phyloP scores from a whole-genome alignment of 2,888 invertebrate genomes.

The Heliconius sara region DNA sequence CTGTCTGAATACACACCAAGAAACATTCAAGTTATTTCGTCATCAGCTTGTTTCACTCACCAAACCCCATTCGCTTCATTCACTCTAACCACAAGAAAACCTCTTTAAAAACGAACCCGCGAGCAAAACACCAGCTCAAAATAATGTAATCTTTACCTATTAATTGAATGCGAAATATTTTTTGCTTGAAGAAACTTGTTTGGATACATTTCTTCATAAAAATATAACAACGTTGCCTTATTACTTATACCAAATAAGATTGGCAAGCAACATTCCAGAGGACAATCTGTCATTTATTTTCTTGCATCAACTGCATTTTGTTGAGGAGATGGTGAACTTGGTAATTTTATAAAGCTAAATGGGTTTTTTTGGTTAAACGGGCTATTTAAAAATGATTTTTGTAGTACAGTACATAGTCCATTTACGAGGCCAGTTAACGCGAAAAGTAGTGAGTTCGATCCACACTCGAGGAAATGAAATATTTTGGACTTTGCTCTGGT shows the following conservation, averaged over 20 bases:
- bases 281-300: not conserved
- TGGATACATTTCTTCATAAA: not conserved
- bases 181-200: not conserved
- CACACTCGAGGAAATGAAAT: too few relatives aligned
- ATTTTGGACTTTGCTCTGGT: too few relatives aligned
- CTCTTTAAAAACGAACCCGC: not conserved
- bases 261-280: not conserved
- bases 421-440: too few relatives aligned
- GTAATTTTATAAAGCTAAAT: not conserved
- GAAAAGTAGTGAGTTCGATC: too few relatives aligned
- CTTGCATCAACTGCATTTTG: not conserved
- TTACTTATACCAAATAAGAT: constrained; percentile 16
- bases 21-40: too few relatives aligned
- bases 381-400: too few relatives aligned
- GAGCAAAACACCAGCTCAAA: not conserved
- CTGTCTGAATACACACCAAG: too few relatives aligned
- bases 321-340: not conserved
- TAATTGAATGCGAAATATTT: not conserved
- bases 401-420: too few relatives aligned
- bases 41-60: too few relatives aligned
- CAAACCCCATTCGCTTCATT: too few relatives aligned
- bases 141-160: not conserved
- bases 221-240: constrained; percentile 9
- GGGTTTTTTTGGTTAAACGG: not conserved
- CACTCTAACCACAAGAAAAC: not conserved